Evolutionary conservation across 2,888 invertebrate genomes (phyloP).

Genomic region (Orthonychiurus folsomi): DNA sequence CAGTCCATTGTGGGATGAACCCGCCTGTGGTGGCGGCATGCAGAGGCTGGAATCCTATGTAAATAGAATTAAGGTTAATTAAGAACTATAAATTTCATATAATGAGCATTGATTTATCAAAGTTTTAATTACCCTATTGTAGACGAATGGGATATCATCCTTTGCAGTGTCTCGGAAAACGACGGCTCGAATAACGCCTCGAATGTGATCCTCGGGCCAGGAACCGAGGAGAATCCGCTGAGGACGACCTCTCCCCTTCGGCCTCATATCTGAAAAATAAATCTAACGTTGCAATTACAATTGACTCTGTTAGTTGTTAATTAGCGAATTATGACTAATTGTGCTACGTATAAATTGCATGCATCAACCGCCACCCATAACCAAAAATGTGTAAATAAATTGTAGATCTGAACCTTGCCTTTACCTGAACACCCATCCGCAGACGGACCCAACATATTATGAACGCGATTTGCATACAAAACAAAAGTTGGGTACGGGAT

Average conservation of each 20-base stretch:
- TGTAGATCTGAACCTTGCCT: conserved; percentile 10
- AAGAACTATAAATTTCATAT: background rate
- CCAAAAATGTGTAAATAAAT: background rate
- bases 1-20: conserved; percentile 33
- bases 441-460: conserved; percentile 88
- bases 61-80: no score
- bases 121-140: conserved; percentile 46
- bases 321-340: background rate
- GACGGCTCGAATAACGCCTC: conserved; percentile 82
- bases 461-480: conserved; percentile 81
- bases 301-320: background rate
- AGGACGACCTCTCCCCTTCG: conserved; percentile 81
- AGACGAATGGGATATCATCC: conserved; percentile 56
- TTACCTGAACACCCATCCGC: conserved; percentile 81
- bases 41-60: conserved; percentile 29
- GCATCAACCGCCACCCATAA: background rate
- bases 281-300: no score
- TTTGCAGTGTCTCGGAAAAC: conserved; percentile 82
- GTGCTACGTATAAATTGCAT: background rate
- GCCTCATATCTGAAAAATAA: conserved; percentile 73
- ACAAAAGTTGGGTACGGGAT: conserved; percentile 92
- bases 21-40: conserved; percentile 19
- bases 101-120: background rate
- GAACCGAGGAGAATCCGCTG: conserved; percentile 82
- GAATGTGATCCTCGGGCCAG: conserved; percentile 90